Conservation (phyloP, 2,888 invertebrate genomes). For the Eurytoma adleriae region DNA sequence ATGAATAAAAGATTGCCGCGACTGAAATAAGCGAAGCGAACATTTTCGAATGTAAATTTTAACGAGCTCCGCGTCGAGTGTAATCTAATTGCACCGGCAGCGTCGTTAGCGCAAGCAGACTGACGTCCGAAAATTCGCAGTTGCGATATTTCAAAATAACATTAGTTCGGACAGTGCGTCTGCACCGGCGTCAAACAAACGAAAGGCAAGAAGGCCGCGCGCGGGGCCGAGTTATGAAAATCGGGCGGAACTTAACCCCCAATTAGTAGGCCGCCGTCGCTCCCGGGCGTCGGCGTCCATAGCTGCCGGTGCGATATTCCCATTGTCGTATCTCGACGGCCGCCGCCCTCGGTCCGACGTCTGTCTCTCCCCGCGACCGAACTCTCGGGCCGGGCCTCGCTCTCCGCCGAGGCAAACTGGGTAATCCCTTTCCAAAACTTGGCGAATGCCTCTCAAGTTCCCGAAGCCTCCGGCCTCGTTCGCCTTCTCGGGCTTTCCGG, state of each 20-base stretch:
- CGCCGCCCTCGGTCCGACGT: slow-evolving; percentile 6
- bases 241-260: not conserved
- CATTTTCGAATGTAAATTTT: no score
- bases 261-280: slow-evolving; percentile 7
- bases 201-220: no score
- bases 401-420: slow-evolving; percentile 31
- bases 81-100: no score
- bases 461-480: not conserved
- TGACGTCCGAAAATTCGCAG: no score
- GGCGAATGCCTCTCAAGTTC: slow-evolving; percentile 26
- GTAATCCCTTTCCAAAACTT: slow-evolving; percentile 50
- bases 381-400: not conserved
- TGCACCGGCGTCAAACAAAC: no score
- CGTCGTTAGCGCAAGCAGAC: no score
- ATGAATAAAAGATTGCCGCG: no score
- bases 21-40: no score
- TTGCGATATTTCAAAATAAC: no score
- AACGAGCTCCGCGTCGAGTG: no score
- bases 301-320: not conserved
- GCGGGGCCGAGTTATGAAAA: not conserved
- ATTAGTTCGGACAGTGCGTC: no score
- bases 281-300: not conserved
- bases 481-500: not conserved
- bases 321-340: not conserved
- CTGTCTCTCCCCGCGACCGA: slow-evolving; percentile 9